Percentiles rank a stretch among this genome's conserved stretches.
Conservation (phyloP, 1,140 invertebrate species). For the Drosophila trapezifrons region DNA sequence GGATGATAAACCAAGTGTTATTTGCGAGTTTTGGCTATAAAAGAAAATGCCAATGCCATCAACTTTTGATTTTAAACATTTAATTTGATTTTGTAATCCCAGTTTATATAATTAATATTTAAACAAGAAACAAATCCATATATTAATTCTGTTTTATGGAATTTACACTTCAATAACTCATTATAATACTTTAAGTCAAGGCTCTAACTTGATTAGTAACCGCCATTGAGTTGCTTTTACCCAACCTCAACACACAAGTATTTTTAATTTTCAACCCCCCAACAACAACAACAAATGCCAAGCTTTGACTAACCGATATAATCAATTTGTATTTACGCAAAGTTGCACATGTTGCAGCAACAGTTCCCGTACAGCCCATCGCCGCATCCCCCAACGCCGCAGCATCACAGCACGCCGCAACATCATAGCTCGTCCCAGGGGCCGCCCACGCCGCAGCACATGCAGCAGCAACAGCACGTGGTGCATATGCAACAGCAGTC, state of each 20-base stretch:
- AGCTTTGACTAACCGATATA: slow-evolving; percentile 67
- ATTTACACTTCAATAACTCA: not conserved
- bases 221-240: not conserved
- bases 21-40: not conserved
- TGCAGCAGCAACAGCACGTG: slow-evolving; percentile 82
- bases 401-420: slow-evolving; percentile 74
- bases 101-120: not conserved
- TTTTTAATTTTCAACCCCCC: not conserved
- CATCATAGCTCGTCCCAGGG: slow-evolving; percentile 72
- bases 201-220: not conserved
- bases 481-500: slow-evolving; percentile 78
- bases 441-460: slow-evolving; percentile 79
- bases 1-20: not conserved
- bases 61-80: not conserved
- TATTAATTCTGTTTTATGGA: not conserved
- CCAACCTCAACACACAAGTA: not conserved
- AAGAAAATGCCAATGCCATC: not conserved
- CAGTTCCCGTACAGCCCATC: slow-evolving; percentile 84
- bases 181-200: not conserved
- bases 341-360: slow-evolving; percentile 84
- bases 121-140: not conserved
- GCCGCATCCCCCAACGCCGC: slow-evolving; percentile 79
- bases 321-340: slow-evolving; percentile 74
- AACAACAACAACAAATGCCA: slow-evolving; percentile 23
- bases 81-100: not conserved